phyloP scores from a whole-genome alignment of 2,797 vertebrate genomes.

The Triplophysa yarkandensis region DNA sequence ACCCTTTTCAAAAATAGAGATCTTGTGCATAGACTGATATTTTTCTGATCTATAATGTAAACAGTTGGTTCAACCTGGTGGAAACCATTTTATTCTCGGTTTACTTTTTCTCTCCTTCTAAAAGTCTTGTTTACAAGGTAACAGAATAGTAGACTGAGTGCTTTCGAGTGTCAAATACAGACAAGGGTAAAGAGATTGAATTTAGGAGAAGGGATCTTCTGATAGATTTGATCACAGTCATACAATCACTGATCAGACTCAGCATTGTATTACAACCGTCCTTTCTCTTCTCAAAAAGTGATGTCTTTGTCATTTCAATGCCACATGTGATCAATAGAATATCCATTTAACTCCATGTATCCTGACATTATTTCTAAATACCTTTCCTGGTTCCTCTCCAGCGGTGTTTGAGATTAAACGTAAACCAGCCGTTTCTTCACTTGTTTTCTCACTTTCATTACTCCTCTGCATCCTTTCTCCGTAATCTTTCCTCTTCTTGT shows the following conservation, averaged over 20 bases:
- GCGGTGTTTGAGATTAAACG: neutral
- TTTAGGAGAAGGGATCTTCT: slow-evolving; percentile 18
- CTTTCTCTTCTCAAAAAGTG: slow-evolving; percentile 4
- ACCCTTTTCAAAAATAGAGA: too few species aligned
- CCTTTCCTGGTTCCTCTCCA: neutral
- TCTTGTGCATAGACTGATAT: too few species aligned
- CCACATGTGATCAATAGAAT: neutral
- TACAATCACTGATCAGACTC: slow-evolving; percentile 16
- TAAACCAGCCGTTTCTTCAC: neutral
- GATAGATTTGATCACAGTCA: neutral
- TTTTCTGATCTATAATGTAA: too few species aligned
- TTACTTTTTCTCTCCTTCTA: too few species aligned
- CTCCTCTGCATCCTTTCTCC: slow-evolving; percentile 11
- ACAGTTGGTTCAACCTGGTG: too few species aligned
- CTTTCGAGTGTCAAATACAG: neutral
- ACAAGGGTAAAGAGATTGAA: slow-evolving; percentile 37
- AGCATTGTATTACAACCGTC: slow-evolving; percentile 25
- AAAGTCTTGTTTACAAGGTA: too few species aligned
- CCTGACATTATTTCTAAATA: neutral
- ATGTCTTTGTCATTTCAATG: neutral
- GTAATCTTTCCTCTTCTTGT: slow-evolving; percentile 23
- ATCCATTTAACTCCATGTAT: neutral
- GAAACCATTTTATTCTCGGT: too few species aligned
- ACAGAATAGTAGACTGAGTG: too few species aligned
- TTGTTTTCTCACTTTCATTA: neutral